Base-by-base conservation (phyloP, 2,888 invertebrate species). In the Pristionchus maxplancki region DNA sequence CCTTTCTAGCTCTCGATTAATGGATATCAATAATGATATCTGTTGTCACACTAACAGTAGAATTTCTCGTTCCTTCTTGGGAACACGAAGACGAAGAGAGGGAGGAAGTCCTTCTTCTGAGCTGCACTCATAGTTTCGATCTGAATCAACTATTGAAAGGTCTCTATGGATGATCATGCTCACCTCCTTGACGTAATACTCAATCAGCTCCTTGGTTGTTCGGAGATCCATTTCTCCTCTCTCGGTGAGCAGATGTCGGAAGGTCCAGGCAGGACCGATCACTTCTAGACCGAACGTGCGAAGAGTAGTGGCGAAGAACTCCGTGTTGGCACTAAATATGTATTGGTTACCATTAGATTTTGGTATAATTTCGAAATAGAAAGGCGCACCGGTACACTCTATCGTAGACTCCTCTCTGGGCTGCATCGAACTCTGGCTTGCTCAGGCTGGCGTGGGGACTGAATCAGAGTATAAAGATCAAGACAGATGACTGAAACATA, bases 61-160 rank as follows among this genome's bases (percentile, higher is more conserved):
- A 64, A n/a, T 9, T 20, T 44, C 44, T 84, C 84, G 15, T 31
- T 4, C n/a, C 64, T 40, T 15, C 84, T 24, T 1, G 34, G n/a
- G n/a, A 84, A 62, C 1, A 84, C 84, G 40, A 84, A 84, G 5
- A 84, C 4, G 40, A 84, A 84, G 28, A 62, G 40, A 28, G 82
- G 82, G 3, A 82, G 1, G 53, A 24, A 53, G 15, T 53, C 82
- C 20, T 53, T 53, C 34, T 53, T 20, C 50, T 53, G 31, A 0
- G 11, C 15, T 24, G 31, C n/a, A 71, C 40, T 34, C 67, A 34
- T 34, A 2, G 13, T 3, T 34, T 28, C 20, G 71, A 71, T 71
- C 71, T 67, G 24, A 71, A 37, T 0, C 37, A 71, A 11, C 24
- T 8, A 5, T 71, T 37, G 15, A 2, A 40, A 9, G 17, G 15